These are phyloP conservation scores for Physella acuta DNA, from an alignment of 1,140 invertebrate species.

Conservation along the genomic window DNA sequence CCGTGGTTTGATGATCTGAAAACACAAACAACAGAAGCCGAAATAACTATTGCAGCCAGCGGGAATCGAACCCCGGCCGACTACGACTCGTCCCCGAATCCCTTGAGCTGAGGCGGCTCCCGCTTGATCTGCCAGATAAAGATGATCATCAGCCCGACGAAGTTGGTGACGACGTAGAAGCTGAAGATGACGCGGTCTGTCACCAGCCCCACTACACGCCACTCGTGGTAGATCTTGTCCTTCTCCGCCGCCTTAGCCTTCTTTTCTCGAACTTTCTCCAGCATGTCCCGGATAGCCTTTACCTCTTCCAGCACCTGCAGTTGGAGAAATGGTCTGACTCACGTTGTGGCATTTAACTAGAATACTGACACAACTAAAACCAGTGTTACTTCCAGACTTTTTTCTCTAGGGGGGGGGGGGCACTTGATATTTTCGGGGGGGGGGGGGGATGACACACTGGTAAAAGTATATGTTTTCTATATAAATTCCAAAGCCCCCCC, in stretches of 20 bases:
- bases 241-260: slow-evolving; percentile 42
- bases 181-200: slow-evolving; percentile 60
- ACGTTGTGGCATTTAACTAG: too few species aligned
- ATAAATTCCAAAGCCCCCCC: too few species aligned
- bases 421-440: too few species aligned
- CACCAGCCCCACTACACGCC: slow-evolving; percentile 58
- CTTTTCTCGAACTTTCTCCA: slow-evolving; percentile 47
- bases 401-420: too few species aligned
- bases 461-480: too few species aligned
- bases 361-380: too few species aligned
- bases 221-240: slow-evolving; percentile 51
- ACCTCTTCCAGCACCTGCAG: slow-evolving; percentile 41
- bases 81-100: slow-evolving; percentile 3
- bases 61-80: neutral
- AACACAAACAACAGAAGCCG: too few species aligned
- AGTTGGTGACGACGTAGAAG: slow-evolving; percentile 54
- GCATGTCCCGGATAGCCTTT: slow-evolving; percentile 41
- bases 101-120: neutral
- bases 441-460: too few species aligned
- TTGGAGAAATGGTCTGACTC: too few species aligned
- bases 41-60: neutral
- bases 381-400: too few species aligned
- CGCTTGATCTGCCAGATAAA: slow-evolving; percentile 42
- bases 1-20: too few species aligned
- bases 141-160: slow-evolving; percentile 49